A percentile compares a stretch with the other conserved stretches of the same genome.
Evolutionary conservation across 2,888 invertebrate genomes (phyloP).

Genomic region (Limenitis arthemis): DNA sequence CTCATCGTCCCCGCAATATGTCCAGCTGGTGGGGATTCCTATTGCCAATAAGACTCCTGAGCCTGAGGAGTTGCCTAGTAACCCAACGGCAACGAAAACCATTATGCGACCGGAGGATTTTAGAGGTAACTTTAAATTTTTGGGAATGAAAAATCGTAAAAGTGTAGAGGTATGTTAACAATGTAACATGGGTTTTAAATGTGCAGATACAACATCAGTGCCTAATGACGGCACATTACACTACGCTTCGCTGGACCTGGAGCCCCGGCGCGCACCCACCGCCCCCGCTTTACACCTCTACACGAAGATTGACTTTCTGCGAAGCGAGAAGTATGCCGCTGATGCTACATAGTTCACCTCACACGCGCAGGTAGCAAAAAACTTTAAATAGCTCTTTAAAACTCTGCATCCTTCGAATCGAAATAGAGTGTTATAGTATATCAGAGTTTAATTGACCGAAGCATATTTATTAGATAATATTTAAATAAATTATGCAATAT

Average conservation of each 20-base stretch:
- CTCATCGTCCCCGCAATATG: constrained; percentile 61
- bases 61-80: constrained; percentile 38
- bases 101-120: constrained; percentile 34
- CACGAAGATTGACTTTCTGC: constrained; percentile 86
- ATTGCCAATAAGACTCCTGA: constrained; percentile 27
- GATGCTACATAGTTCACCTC: constrained; percentile 26
- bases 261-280: constrained; percentile 45
- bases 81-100: constrained; percentile 61
- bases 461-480: no score
- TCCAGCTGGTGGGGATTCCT: constrained; percentile 46
- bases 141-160: no score
- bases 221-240: constrained; percentile 35
- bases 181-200: not conserved
- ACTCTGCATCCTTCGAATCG: no score
- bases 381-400: not conserved
- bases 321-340: constrained; percentile 64
- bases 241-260: constrained; percentile 63
- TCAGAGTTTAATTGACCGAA: no score
- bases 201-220: constrained; percentile 4
- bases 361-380: not conserved
- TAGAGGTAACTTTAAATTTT: constrained; percentile 28
- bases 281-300: constrained; percentile 73
- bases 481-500: no score
- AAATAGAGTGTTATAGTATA: no score
- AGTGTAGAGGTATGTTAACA: no score